Percentiles rank a stretch among this genome's conserved stretches.
These are phyloP conservation scores for Operophtera brumata DNA, from an alignment of 2,888 invertebrate species.

Conservation along the genomic window DNA sequence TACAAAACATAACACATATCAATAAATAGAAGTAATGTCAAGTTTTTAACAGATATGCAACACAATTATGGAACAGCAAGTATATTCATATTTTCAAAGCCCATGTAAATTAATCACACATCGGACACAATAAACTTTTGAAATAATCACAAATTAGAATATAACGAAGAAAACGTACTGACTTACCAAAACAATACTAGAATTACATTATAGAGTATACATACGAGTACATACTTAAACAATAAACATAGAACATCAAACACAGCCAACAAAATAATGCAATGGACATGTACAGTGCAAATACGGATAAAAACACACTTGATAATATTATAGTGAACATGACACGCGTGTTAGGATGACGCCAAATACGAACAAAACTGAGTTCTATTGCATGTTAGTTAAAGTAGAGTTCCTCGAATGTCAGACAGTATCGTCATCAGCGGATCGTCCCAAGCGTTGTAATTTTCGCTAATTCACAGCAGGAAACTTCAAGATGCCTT, in stretches of 20 bases:
- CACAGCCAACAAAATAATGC: constrained; percentile 26
- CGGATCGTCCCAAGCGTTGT: constrained; percentile 36
- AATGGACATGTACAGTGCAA: constrained; percentile 32
- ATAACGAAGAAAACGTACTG: not conserved
- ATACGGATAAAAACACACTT: constrained; percentile 23
- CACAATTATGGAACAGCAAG: not conserved
- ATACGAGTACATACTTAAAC: not conserved
- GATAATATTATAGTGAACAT: constrained; percentile 34
- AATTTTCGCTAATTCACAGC: constrained; percentile 23
- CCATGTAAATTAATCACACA: no score
- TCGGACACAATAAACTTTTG: no score
- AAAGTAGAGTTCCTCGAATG: constrained; percentile 8
- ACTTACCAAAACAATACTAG: not conserved
- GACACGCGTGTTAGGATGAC: constrained; percentile 24
- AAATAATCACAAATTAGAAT: no score
- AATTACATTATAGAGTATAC: not conserved
- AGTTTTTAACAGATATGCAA: not conserved
- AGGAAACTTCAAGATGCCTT: constrained; percentile 1
- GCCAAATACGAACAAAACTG: constrained; percentile 16
- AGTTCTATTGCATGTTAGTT: constrained; percentile 14
- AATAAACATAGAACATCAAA: not conserved
- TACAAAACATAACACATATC: constrained; percentile 41
- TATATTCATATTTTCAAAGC: not conserved
- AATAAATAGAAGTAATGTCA: not conserved
- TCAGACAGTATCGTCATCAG: constrained; percentile 9